Evolutionary conservation across 2,797 vertebrate species (phyloP).

Genomic region (Anisognathus igniventris): DNA sequence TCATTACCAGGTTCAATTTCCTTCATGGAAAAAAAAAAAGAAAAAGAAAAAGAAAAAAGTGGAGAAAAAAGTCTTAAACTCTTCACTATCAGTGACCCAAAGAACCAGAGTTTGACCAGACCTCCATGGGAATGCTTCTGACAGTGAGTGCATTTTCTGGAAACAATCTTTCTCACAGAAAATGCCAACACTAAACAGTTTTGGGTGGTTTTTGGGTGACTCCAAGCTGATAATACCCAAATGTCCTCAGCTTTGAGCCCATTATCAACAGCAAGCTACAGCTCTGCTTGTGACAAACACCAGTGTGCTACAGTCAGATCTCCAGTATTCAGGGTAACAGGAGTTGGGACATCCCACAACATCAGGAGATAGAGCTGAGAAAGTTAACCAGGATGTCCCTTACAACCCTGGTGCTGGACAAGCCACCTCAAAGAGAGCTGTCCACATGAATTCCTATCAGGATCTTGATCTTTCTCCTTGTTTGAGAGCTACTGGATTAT

Average conservation of each 20-base stretch:
- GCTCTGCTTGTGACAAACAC: background rate
- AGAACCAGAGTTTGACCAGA: background rate
- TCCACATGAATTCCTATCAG: background rate
- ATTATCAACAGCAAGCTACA: background rate
- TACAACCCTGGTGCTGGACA: background rate
- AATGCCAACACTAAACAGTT: background rate
- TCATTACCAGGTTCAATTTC: background rate
- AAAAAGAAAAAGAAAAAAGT: accelerated
- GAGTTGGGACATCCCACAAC: background rate
- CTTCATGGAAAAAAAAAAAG: background rate
- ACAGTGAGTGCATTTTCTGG: background rate
- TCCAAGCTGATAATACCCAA: background rate
- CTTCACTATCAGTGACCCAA: background rate
- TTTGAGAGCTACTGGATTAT: background rate
- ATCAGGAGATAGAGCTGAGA: background rate
- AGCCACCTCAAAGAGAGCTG: background rate
- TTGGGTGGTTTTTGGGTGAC: background rate
- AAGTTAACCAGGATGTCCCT: background rate
- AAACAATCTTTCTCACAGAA: background rate
- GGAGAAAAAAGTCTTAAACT: background rate
- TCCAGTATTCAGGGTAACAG: background rate
- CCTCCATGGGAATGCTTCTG: background rate
- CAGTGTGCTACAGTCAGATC: background rate
- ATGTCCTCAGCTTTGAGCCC: background rate
- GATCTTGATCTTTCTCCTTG: background rate